Evolutionary conservation across 2,888 invertebrate species (phyloP), one percentile per base, ranked within the genome.

Genomic region (Callyntrura guangdongensis): DNA sequence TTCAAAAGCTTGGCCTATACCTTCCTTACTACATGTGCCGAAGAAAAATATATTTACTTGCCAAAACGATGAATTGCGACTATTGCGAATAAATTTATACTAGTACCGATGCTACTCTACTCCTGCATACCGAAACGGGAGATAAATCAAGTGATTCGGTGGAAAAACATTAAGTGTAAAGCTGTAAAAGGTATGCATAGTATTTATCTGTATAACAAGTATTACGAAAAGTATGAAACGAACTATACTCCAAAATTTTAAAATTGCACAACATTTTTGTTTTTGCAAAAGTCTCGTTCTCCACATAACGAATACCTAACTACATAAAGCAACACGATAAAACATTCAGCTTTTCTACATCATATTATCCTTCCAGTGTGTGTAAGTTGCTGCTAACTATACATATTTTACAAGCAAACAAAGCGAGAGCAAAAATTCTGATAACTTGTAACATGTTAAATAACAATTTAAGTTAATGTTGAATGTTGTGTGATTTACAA

Each of bases 311-410:
- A n/a, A n/a, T n/a, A n/a, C n/a, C n/a, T n/a, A n/a, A n/a, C n/a
- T n/a, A n/a, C n/a, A n/a, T 36, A 2, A 36, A 36, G 6, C 6
- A 6, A 36, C 36, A 36, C 56, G n/a, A 56, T n/a, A 17, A n/a
- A n/a, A 56, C 36, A 36, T 2, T 36, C 36, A 61, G 6, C 9
- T 0, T 5, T 56, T n/a, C 22, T 61, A 79, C n/a, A 79, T 77
- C 77, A 77, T 56, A 79, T 79, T 25, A 79, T 79, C 79, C 79
- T 79, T 25, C 79, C 79, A 56, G 56, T 59, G 56, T 20, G 11
- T 47, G 11, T 74, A n/a, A n/a, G n/a, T 49, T 49, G 49, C 74
- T 74, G 22, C 22, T 74, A 36, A n/a, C n/a, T 67, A 27, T 27
- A 25, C 17, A n/a, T 11, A 20, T 45, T 72, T 45, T 17, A 47